Evolutionary conservation across 2,888 invertebrate genomes (phyloP).

Genomic region (Lasioglossum marginatum): DNA sequence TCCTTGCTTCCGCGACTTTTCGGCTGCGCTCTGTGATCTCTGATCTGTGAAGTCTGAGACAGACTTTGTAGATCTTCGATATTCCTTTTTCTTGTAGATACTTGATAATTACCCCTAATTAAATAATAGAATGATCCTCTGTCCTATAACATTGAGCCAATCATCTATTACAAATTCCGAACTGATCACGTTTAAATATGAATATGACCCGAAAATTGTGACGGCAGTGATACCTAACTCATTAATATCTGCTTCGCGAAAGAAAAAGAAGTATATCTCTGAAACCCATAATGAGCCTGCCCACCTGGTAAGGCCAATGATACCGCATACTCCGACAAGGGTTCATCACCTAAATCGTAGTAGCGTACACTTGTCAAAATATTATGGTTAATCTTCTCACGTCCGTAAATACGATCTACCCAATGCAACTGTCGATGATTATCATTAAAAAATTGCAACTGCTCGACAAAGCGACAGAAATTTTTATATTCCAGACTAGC

Average conservation of each 20-base stretch:
- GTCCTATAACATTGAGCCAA: too few species aligned
- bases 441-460: not conserved
- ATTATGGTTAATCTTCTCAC: not conserved
- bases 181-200: too few species aligned
- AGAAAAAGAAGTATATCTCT: not conserved
- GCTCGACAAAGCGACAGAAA: not conserved
- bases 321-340: not conserved
- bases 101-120: not conserved
- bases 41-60: too few species aligned
- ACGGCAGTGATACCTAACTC: too few species aligned
- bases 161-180: too few species aligned
- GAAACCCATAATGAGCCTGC: not conserved
- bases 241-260: too few species aligned
- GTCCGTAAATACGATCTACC: not conserved
- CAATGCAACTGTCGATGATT: not conserved
- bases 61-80: not conserved
- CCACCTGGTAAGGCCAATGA: not conserved
- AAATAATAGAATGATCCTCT: too few species aligned
- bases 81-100: not conserved
- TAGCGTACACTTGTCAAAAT: not conserved
- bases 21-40: not conserved
- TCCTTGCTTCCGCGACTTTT: constrained; percentile 27
- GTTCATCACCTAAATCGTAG: not conserved
- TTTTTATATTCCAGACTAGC: not conserved
- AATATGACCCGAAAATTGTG: too few species aligned